A percentile compares a stretch with the other conserved stretches of the same genome.
Conservation (phyloP, 2,113 vertebrate species). For the Apaloderma vittatum region DNA sequence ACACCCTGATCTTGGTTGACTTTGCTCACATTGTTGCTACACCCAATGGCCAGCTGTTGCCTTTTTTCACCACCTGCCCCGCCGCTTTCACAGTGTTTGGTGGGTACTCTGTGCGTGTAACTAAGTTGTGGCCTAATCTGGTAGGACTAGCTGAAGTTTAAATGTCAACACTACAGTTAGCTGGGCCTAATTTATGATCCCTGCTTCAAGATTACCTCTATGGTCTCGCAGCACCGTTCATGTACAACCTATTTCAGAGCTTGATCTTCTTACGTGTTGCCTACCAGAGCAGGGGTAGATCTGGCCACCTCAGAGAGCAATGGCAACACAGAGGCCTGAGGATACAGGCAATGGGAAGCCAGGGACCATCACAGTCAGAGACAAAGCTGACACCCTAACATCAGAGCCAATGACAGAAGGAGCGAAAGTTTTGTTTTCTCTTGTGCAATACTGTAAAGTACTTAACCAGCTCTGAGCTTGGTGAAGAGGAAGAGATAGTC, state of each 20-base stretch:
- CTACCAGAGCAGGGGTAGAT: neutral
- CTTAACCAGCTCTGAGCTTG: constrained; percentile 35
- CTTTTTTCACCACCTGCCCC: neutral
- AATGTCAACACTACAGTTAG: neutral
- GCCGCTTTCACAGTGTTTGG: neutral
- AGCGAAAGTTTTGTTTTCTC: constrained; percentile 45
- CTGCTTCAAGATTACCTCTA: neutral
- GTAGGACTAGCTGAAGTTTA: neutral
- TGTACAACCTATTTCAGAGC: neutral
- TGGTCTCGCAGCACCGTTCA: neutral
- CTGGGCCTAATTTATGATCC: neutral
- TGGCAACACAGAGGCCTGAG: neutral
- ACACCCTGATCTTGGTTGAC: neutral
- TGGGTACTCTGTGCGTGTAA: neutral
- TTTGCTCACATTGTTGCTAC: neutral
- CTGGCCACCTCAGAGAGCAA: neutral
- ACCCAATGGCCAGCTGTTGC: rapidly evolving
- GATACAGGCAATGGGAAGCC: neutral
- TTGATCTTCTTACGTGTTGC: neutral
- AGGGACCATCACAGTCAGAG: neutral
- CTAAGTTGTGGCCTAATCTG: neutral
- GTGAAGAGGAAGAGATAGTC: constrained; percentile 19
- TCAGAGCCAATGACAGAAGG: constrained; percentile 1
- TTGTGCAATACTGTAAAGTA: constrained; percentile 58
- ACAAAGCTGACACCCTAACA: constrained; percentile 32